These are phyloP conservation scores for Pseudonaja textilis DNA, from an alignment of 2,113 vertebrate species.

Conservation along the genomic window DNA sequence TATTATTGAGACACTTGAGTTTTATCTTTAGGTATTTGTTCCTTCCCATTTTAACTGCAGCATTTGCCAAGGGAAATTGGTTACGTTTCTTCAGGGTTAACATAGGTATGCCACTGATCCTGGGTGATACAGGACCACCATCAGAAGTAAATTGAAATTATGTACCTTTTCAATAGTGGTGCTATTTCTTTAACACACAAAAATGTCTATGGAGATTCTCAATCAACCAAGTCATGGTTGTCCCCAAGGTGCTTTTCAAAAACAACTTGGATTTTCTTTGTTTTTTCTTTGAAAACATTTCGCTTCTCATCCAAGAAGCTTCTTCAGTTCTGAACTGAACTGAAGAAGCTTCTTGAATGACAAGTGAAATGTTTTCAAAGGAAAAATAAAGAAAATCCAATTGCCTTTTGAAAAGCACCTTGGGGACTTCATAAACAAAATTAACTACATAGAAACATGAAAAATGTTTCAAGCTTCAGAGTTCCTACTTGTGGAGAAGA, in stretches of 20 bases:
- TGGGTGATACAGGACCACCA: neutral
- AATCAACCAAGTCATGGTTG: neutral
- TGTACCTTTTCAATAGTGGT: neutral
- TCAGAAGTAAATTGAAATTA: neutral
- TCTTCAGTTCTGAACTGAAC: neutral
- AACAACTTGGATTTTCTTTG: neutral
- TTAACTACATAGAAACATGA: neutral
- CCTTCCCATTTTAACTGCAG: neutral
- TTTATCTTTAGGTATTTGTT: neutral
- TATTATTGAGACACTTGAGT: neutral
- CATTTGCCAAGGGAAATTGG: neutral
- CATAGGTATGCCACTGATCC: neutral
- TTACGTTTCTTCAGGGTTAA: neutral
- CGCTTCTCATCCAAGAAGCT: neutral
- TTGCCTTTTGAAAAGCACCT: neutral
- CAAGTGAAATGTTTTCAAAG: too few species aligned
- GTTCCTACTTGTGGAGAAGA: neutral
- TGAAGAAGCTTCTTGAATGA: too few species aligned
- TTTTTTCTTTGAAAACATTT: neutral
- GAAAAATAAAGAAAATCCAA: too few species aligned
- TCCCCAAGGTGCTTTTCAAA: neutral
- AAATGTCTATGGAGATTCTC: neutral
- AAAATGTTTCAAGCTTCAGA: neutral
- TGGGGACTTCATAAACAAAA: neutral
- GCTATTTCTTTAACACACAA: neutral